Conservation (phyloP, 2,797 vertebrate genomes). For the Sebastes matsubarae region DNA sequence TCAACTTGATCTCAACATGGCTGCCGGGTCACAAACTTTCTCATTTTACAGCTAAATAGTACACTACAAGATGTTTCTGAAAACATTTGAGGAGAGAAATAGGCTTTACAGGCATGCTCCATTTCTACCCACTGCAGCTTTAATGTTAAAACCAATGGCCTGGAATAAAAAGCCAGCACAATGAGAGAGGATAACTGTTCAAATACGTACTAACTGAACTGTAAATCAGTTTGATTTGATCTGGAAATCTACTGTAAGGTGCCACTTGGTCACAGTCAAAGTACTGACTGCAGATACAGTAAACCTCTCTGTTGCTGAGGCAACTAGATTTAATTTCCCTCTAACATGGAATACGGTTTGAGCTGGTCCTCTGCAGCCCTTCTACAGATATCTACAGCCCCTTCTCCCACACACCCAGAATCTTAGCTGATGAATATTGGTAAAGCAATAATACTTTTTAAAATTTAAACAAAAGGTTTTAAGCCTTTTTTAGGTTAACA, state of each 20-base stretch:
- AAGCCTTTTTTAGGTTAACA: neutral
- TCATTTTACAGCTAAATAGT: no score
- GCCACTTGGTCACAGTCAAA: slow-evolving; percentile 5
- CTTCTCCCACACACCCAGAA: neutral
- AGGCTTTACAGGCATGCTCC: no score
- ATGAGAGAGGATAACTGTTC: neutral
- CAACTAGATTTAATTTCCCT: slow-evolving; percentile 47
- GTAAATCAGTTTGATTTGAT: neutral
- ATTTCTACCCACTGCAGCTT: no score
- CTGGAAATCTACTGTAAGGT: neutral
- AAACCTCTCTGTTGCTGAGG: slow-evolving; percentile 65
- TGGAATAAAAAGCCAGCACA: neutral
- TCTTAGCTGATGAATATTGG: neutral
- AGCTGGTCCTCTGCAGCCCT: slow-evolving; percentile 1
- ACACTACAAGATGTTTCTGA: no score
- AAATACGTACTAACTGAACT: neutral
- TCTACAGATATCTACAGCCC: neutral
- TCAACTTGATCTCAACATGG: no score
- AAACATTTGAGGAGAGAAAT: no score
- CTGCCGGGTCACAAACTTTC: no score
- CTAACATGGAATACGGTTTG: slow-evolving; percentile 9
- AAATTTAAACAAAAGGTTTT: neutral
- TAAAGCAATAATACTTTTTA: neutral
- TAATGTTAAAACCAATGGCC: neutral
- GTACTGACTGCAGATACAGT: slow-evolving; percentile 20